Percentiles rank a stretch among this genome's conserved stretches.
Conservation (phyloP, 37 sponge, comb jelly and placozoan genomes). For the Bolinopsis microptera region DNA sequence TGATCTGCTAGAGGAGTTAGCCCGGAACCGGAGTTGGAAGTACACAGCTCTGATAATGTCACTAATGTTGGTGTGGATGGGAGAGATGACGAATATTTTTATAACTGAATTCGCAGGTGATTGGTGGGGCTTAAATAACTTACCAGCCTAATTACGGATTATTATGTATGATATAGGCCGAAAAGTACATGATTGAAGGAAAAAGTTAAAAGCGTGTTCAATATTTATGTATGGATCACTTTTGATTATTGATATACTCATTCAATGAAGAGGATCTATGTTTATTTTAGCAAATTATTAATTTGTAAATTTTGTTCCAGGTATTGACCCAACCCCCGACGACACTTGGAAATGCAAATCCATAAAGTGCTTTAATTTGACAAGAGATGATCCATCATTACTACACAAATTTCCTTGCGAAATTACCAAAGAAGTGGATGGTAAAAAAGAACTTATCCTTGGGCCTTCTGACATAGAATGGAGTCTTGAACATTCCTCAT, state of each 20-base stretch:
- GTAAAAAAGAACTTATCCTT: neutral
- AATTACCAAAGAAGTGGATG: neutral
- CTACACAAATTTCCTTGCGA: neutral
- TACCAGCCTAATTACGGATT: too few relatives aligned
- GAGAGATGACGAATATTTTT: neutral
- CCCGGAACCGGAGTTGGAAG: neutral
- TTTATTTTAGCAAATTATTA: too few relatives aligned
- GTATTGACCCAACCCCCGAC: neutral
- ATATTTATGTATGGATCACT: too few relatives aligned
- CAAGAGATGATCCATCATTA: neutral
- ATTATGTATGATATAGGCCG: too few relatives aligned
- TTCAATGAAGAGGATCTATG: too few relatives aligned
- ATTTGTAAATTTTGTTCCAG: too few relatives aligned
- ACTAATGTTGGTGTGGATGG: neutral
- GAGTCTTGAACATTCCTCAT: neutral
- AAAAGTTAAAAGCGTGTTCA: too few relatives aligned
- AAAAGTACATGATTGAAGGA: too few relatives aligned
- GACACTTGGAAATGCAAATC: neutral
- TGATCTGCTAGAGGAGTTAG: neutral
- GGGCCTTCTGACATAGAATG: neutral
- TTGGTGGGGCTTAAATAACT: too few relatives aligned
- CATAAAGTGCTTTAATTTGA: neutral
- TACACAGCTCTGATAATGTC: neutral
- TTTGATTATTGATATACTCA: too few relatives aligned
- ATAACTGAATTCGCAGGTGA: conserved; percentile 22